These are phyloP conservation scores for Thalassoma bifasciatum DNA, from an alignment of 2,113 vertebrate genomes.

Conservation along the genomic window DNA sequence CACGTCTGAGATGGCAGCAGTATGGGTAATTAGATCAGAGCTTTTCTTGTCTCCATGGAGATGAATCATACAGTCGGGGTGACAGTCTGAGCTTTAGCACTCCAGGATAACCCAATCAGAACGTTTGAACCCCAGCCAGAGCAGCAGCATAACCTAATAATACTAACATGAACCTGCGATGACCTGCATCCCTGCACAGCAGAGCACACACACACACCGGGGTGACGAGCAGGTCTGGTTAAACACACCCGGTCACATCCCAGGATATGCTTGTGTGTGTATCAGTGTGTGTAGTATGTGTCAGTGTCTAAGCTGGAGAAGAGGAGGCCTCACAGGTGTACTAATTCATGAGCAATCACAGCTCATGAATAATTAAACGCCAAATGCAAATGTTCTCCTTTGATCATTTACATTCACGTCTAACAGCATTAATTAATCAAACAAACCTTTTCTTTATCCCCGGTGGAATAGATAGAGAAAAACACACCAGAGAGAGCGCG, in stretches of 20 bases:
- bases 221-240: constrained; percentile 66
- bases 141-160: constrained; percentile 75
- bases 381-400: constrained; percentile 78
- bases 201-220: constrained; percentile 42
- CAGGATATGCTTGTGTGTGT: constrained; percentile 41
- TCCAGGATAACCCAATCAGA: constrained; percentile 77
- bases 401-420: constrained; percentile 80
- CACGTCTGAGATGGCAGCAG: constrained; percentile 68
- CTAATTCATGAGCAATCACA: constrained; percentile 75
- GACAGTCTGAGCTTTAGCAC: constrained; percentile 78
- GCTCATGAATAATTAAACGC: constrained; percentile 80
- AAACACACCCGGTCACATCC: constrained; percentile 73
- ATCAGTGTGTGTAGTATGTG: not conserved
- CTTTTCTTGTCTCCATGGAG: constrained; percentile 81
- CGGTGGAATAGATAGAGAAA: constrained; percentile 47
- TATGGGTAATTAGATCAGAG: constrained; percentile 80
- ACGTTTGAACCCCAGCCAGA: constrained; percentile 74
- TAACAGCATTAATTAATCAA: constrained; percentile 84
- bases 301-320: constrained; percentile 59
- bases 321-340: constrained; percentile 74
- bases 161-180: constrained; percentile 69
- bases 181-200: constrained; percentile 74
- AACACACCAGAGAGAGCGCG: constrained; percentile 23
- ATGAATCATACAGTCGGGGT: constrained; percentile 80
- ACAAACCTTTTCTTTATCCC: constrained; percentile 81